Conservation (phyloP, 1,140 invertebrate genomes). For the Apolygus lucorum region DNA sequence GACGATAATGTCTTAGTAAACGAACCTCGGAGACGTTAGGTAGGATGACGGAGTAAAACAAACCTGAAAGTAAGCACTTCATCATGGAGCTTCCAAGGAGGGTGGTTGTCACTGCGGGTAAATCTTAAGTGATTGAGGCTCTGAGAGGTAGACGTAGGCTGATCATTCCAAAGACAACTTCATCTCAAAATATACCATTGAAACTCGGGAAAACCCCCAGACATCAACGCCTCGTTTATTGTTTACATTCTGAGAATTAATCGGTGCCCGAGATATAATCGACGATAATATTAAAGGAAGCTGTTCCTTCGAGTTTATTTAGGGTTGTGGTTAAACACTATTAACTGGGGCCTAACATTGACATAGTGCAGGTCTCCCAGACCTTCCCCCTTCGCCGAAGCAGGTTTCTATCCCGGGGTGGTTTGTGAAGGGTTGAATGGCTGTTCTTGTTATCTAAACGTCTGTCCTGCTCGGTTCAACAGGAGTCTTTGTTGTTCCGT, state of each 20-base stretch:
- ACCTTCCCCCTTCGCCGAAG: neutral
- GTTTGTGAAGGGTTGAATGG: neutral
- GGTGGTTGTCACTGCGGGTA: neutral
- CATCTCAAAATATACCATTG: neutral
- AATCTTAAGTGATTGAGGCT: slow-evolving; percentile 9
- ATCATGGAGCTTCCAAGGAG: neutral
- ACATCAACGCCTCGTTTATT: neutral
- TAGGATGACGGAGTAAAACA: neutral
- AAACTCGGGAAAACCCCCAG: neutral
- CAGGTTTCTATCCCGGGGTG: neutral
- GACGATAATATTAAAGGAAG: slow-evolving; percentile 8
- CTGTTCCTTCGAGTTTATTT: slow-evolving; percentile 7
- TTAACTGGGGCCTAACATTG: slow-evolving; percentile 1
- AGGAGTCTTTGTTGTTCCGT: no score
- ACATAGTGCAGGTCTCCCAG: slow-evolving; percentile 6
- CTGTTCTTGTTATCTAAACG: neutral
- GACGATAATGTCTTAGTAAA: slow-evolving; percentile 1
- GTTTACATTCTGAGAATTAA: neutral
- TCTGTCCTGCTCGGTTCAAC: no score
- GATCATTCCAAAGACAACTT: neutral
- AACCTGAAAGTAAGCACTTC: neutral
- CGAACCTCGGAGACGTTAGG: neutral
- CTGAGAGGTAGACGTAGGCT: neutral
- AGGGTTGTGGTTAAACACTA: slow-evolving; percentile 8
- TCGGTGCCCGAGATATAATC: slow-evolving; percentile 1